Evolutionary conservation across 2,797 vertebrate species (phyloP).

Genomic region (Chiroxiphia lanceolata): DNA sequence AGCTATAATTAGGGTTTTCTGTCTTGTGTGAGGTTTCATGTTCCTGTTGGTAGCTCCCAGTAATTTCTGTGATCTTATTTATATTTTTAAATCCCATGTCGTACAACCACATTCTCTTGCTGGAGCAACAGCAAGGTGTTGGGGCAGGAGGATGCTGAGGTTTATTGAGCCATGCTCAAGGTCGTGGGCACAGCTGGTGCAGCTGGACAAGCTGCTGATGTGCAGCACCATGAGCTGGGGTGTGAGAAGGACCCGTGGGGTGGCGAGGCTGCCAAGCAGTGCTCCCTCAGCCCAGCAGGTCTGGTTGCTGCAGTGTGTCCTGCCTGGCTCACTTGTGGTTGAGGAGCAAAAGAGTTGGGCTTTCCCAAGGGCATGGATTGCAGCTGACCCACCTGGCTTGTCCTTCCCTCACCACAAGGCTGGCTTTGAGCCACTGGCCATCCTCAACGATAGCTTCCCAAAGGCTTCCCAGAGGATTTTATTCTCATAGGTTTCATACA

Average conservation of each 20-base stretch:
- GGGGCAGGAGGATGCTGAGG: background rate
- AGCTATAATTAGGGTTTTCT: conserved; percentile 52
- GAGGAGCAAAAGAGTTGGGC: background rate
- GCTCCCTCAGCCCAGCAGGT: background rate
- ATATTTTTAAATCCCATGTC: background rate
- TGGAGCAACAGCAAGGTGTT: background rate
- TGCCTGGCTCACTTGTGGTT: background rate
- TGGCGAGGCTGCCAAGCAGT: rapidly evolving
- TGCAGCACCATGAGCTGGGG: background rate
- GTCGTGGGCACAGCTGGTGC: background rate
- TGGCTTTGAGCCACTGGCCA: background rate
- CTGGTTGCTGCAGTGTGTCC: background rate
- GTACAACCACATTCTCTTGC: rapidly evolving
- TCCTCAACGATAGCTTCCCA: background rate
- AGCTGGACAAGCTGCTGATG: background rate
- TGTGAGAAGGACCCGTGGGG: background rate
- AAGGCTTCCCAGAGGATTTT: background rate
- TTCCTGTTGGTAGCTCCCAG: background rate
- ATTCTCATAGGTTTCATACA: background rate
- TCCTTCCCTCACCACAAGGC: background rate
- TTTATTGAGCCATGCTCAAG: background rate
- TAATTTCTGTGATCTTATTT: background rate
- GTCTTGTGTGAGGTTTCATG: background rate
- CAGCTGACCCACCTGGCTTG: rapidly evolving
- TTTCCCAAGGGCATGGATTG: background rate